Base-by-base conservation (phyloP, 2,113 vertebrate genomes). In the Ovis canadensis region DNA sequence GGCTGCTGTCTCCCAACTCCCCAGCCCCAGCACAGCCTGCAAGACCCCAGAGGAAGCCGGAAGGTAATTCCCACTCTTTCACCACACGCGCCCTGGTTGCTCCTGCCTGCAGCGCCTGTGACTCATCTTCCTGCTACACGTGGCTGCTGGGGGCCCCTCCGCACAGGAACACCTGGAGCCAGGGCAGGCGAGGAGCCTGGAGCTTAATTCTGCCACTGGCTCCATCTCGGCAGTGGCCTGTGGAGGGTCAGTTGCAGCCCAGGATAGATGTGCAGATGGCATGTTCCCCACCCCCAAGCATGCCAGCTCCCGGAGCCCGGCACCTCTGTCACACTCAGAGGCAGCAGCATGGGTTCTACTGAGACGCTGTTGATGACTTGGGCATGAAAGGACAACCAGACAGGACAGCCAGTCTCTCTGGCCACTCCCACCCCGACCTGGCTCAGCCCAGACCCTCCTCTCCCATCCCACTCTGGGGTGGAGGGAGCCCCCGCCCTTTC, bases 81-180 rank as follows among this genome's bases (percentile, higher is more conserved):
- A 25, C 71, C 25, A 10, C 55, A 3, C 0, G 7, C 4, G 0
- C 54, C 31, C 36, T 15, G 12, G 3, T 0, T 6, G 19, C 15
- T 6, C 7, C 3, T 3, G 50, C 40, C 62, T 55, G 21, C 29
- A 12, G 12, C 1, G 4, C 8, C 43, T 8, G 60, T 25, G 77
- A 27, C 14, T 19, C 9, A 15, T 2, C 14, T 27, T 77, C 64
- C 82, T 10, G 3, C 25, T 3, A 0, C 3, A 4, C 0, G 33
- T 1, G 40, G 31, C 81, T 25, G 31, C 31, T 0, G 0, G 50
- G 81, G 36, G 71, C 21, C 29, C 6, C 50, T 84, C 48, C 2
- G 0, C 0, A 0, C 9, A 8, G 23, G 90, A 88, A 52, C 91
- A 55, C 77, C 81, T 27, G 40, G 8, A 40, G 81, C 25, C 57